Base-by-base conservation (phyloP, 2,113 vertebrate species). In the Bolborhynchus lineola region DNA sequence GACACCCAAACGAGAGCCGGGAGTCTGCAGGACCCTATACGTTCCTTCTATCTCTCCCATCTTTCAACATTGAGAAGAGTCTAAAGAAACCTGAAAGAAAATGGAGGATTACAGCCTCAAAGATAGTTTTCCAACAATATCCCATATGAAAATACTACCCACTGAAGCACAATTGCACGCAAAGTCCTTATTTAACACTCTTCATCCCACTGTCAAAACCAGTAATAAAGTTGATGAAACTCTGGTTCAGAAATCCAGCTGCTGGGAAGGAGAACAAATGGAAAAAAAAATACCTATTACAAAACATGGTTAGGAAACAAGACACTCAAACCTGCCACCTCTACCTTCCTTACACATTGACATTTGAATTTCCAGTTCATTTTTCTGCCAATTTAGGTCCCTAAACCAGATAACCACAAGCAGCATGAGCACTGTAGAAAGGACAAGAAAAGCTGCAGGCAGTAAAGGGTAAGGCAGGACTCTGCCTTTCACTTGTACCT, bases 41-140 rank as follows among this genome's bases (percentile, higher is more conserved):
- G 99, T 99, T 59, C 99, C 99, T 96, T 99, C 99, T 25, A 99
- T 98, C 72, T 99, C 99, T 81, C 99, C 99, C 99, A 99, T 99
- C 41, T 94, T 98, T 97, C 92, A 96, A 44, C 72, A 81, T 86
- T n/a, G 41, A 95, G 86, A 75, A 90, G 55, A 78, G 64, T 31
- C 41, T 90, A 35, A 21, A 59, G 68, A 78, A 87, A 65, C 15
- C 21, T 52, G 89, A 49, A 84, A 93, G 63, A 81, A 96, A 47
- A 65, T 0, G 55, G 41, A 94, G 10, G 18, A 70, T 83, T 69
- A 83, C 11, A 65, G 64, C 11, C 35, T 12, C 47, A 76, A 67
- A 64, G 16, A 46, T 1, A 18, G 26, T 39, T 80, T 86, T 64
- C 37, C 18, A 52, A 4, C 0, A 2, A 41, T 2, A 28, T 23